Evolutionary conservation across 2,888 invertebrate species (phyloP).

Genomic region (Dynastes tityus): DNA sequence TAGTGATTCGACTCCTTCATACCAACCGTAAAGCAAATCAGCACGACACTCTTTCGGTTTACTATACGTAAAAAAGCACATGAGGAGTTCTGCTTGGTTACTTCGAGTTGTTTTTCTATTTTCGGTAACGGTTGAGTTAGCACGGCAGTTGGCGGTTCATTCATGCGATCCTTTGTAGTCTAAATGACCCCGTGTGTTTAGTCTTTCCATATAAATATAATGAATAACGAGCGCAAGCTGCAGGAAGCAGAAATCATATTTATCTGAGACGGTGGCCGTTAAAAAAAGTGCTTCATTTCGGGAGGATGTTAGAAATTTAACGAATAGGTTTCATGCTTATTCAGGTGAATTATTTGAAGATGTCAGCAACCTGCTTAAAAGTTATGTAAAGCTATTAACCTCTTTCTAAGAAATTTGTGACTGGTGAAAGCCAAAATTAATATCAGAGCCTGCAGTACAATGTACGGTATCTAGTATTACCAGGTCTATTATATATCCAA

Average conservation of each 20-base stretch:
- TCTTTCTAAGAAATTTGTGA: too few relatives aligned
- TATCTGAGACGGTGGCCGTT: not conserved
- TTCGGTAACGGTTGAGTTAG: constrained; percentile 26
- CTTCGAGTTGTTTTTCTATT: constrained; percentile 3
- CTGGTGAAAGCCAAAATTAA: too few relatives aligned
- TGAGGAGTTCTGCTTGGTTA: constrained; percentile 5
- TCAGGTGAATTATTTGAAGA: too few relatives aligned
- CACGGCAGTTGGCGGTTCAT: constrained; percentile 13
- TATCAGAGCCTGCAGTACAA: too few relatives aligned
- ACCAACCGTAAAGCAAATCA: not conserved
- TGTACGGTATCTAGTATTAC: too few relatives aligned
- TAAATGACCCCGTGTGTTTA: constrained; percentile 22
- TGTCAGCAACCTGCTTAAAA: too few relatives aligned
- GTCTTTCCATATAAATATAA: constrained; percentile 1
- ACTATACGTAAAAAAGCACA: not conserved
- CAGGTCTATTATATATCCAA: too few relatives aligned
- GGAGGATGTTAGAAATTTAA: not conserved
- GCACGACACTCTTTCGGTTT: not conserved
- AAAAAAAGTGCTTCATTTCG: not conserved
- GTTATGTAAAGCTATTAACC: too few relatives aligned
- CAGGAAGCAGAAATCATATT: constrained; percentile 17
- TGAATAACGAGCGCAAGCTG: constrained; percentile 12
- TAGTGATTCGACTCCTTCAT: too few relatives aligned
- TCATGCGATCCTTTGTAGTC: constrained; percentile 26
- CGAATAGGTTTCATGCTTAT: not conserved